Evolutionary conservation across 2,797 vertebrate genomes (phyloP).

Genomic region (Rhinophrynus dorsalis): DNA sequence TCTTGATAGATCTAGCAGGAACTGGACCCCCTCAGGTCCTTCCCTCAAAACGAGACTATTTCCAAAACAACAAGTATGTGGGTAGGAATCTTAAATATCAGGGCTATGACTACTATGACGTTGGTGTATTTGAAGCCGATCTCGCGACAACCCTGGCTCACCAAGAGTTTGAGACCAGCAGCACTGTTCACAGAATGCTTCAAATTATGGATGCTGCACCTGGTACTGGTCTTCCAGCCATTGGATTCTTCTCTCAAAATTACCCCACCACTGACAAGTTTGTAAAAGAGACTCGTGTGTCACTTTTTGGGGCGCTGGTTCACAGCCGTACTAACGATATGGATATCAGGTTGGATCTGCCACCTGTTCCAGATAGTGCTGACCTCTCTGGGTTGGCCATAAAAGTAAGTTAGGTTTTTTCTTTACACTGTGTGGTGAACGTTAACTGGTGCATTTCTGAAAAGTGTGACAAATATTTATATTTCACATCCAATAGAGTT

Average conservation of each 20-base stretch:
- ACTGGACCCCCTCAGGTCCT: slow-evolving; percentile 75
- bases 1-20: slow-evolving; percentile 87
- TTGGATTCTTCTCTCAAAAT: slow-evolving; percentile 69
- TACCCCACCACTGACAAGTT: slow-evolving; percentile 75
- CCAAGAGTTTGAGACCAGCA: slow-evolving; percentile 59
- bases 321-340: slow-evolving; percentile 87
- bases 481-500: no score
- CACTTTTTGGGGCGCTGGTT: slow-evolving; percentile 90
- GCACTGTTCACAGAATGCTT: slow-evolving; percentile 68
- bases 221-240: slow-evolving; percentile 73
- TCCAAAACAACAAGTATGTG: slow-evolving; percentile 62
- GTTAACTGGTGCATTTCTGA: no score
- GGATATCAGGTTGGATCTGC: slow-evolving; percentile 88
- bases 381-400: slow-evolving; percentile 89
- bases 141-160: slow-evolving; percentile 57
- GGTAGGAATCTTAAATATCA: slow-evolving; percentile 64
- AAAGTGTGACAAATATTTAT: no score
- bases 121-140: slow-evolving; percentile 66
- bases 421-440: no score
- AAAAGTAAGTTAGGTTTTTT: slow-evolving; percentile 71
- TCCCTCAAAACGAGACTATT: slow-evolving; percentile 70
- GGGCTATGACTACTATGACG: slow-evolving; percentile 69
- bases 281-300: slow-evolving; percentile 85
- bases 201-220: slow-evolving; percentile 85
- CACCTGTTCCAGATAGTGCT: slow-evolving; percentile 87